Percentiles rank a stretch among this genome's conserved stretches.
These are phyloP conservation scores for Peromyscus leucopus DNA, from an alignment of 2,113 vertebrate species.

Conservation along the genomic window DNA sequence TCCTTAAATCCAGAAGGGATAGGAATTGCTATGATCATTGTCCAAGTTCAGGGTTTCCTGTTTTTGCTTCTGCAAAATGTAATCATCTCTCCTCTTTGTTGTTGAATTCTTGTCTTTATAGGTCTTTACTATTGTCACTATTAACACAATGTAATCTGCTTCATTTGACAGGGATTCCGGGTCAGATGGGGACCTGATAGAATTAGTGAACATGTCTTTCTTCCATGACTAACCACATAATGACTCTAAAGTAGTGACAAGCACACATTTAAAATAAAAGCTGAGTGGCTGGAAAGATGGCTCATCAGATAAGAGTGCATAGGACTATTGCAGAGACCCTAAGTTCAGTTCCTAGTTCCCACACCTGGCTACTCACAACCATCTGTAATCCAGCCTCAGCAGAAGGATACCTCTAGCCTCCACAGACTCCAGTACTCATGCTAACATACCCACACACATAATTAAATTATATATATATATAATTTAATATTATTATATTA, in stretches of 20 bases:
- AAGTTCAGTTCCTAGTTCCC: too few species aligned
- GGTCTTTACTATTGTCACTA: not conserved
- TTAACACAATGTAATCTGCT: not conserved
- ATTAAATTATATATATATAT: not conserved
- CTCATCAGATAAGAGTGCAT: not conserved
- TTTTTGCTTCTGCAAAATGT: not conserved
- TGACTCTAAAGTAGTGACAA: not conserved
- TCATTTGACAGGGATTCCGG: not conserved
- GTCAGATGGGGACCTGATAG: not conserved
- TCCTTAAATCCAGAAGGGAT: not conserved
- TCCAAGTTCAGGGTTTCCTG: not conserved
- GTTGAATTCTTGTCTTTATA: not conserved
- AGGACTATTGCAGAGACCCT: not conserved
- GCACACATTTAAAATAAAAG: not conserved
- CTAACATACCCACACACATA: not conserved
- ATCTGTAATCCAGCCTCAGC: too few species aligned
- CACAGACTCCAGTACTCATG: not conserved
- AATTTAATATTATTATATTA: too few species aligned
- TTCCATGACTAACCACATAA: not conserved
- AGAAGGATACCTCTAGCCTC: not conserved
- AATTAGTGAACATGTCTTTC: not conserved
- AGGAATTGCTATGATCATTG: slow-evolving; percentile 16
- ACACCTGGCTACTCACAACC: not conserved
- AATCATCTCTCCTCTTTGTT: not conserved
- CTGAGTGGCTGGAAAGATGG: not conserved